Evolutionary conservation across 1,140 invertebrate species (phyloP).

Genomic region (Cydia amplana): DNA sequence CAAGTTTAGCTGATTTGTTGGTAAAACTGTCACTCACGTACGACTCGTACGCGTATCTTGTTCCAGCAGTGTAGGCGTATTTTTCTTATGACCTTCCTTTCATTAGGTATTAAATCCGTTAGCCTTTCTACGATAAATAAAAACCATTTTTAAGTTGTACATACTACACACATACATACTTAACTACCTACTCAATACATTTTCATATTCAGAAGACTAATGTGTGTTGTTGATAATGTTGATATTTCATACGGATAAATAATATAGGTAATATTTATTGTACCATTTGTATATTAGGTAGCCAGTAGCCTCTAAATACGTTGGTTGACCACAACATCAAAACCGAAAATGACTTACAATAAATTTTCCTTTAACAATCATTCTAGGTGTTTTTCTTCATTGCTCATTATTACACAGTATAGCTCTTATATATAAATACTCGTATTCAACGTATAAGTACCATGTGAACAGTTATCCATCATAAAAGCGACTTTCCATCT

Average conservation of each 20-base stretch:
- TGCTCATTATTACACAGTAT: background rate
- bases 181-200: no score
- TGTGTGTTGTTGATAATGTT: no score
- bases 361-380: background rate
- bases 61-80: background rate
- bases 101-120: background rate
- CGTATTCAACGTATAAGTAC: background rate
- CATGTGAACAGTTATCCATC: slow-evolving; percentile 6
- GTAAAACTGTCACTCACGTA: background rate
- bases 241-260: no score
- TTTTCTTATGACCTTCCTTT: background rate
- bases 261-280: no score
- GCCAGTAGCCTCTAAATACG: background rate
- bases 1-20: no score
- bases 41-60: background rate
- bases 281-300: background rate
- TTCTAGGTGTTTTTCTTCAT: background rate
- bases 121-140: no score
- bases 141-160: no score
- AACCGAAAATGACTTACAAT: background rate
- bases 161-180: no score
- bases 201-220: no score
- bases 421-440: no score
- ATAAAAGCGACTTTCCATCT: slow-evolving; percentile 7
- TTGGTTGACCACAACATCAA: no score